Evolutionary conservation across 2,797 vertebrate species (phyloP), one percentile per base, ranked within the genome.

Genomic region (Clarias laeviceps): DNA sequence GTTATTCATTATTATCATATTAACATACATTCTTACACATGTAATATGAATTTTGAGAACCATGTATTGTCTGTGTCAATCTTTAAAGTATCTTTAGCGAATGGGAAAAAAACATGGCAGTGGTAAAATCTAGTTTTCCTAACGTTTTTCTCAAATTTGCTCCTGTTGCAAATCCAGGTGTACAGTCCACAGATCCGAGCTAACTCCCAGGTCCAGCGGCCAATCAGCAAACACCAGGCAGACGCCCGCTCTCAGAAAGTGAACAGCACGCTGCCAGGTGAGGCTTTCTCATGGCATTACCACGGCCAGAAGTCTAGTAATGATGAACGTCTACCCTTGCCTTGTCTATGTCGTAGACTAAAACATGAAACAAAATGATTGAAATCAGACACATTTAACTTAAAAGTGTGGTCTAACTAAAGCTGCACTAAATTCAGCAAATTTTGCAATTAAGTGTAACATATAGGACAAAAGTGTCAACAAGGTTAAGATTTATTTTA

Each of bases 101-200:
- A 59, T 32, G 4, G 11, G 12, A 57, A 34, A 57, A 59, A 15
- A 24, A 1, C 9, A 2, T 34, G 18, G 4, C 5, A 37, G 32
- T 45, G 37, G 22, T 66, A 57, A 29, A 66, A 57, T 15, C 14
- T 2, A 2, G 15, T 22, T 59, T 64, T 40, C 18, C 0, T 5
- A 20, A 65, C 50, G 45, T 27, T 45, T 79, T 3, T 29, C 78
- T 40, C 5, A n/a, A n/a, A n/a, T 22, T 61, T 81, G 14, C 27
- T 7, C 62, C 79, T 1, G 4, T 76, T 61, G 5, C 54, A 87
- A 76, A 65, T 57, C 3, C 87, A 96, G 98, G 97, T 98, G 73
- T 99, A 99, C 94, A 98, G 93, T 88, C 97, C 97, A 40, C 96
- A 94, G 84, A 98, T 99, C 86, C 95, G 97, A 50, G 97, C 97